A percentile compares a stretch with the other conserved stretches of the same genome.
Evolutionary conservation across 92 coral and sea anemone species (phyloP).

Genomic region (Hydrozoanthus gracilis): DNA sequence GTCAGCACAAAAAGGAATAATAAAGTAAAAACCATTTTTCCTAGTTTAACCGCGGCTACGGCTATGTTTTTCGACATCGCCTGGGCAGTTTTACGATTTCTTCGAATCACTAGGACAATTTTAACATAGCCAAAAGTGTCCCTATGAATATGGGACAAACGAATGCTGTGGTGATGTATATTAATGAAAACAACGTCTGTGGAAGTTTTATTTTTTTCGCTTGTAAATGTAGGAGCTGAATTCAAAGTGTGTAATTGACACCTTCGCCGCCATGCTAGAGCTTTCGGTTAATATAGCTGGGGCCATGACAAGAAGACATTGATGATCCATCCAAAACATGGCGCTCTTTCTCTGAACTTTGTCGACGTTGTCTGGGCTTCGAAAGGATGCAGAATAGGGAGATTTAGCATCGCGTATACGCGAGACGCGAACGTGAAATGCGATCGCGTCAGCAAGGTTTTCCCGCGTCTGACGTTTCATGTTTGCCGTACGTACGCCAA

Average conservation of each 20-base stretch:
- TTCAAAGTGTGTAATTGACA: not conserved
- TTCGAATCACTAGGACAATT: not conserved
- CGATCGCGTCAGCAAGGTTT: no score
- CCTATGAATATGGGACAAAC: not conserved
- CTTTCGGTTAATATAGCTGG: not conserved
- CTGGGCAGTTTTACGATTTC: not conserved
- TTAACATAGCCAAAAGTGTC: not conserved
- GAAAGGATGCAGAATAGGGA: not conserved
- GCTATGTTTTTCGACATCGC: not conserved
- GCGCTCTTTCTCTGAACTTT: constrained; percentile 12
- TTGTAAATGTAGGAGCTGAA: not conserved
- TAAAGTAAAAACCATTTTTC: not conserved
- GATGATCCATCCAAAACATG: constrained; percentile 3
- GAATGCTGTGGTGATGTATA: not conserved
- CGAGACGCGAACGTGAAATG: no score
- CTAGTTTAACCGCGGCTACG: not conserved
- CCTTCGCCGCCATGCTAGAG: no score
- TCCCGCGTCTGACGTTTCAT: no score
- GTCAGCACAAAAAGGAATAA: not conserved
- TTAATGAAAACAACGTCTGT: not conserved
- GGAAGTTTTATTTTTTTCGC: not conserved
- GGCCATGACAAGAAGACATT: not conserved
- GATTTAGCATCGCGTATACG: no score
- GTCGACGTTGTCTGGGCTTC: not conserved
- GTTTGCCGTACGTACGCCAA: no score